A percentile compares a stretch with the other conserved stretches of the same genome.
Conservation (phyloP, 2,888 invertebrate genomes). For the Zygothrica quintamaculata region DNA sequence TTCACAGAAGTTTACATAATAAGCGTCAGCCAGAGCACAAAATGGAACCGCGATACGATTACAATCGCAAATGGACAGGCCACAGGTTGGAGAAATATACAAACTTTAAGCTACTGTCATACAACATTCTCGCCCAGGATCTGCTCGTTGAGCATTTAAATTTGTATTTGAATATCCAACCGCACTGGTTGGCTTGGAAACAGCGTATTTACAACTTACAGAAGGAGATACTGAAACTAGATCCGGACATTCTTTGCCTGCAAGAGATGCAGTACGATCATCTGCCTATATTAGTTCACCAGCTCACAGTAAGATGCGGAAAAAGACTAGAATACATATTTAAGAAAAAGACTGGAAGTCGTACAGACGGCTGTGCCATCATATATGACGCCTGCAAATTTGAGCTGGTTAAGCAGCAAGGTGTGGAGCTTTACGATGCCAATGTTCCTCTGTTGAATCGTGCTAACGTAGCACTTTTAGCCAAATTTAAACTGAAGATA, state of each 20-base stretch:
- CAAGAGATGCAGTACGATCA: conserved; percentile 96
- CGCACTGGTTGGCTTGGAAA: conserved; percentile 88
- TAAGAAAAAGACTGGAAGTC: conserved; percentile 92
- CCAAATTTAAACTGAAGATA: conserved; percentile 87
- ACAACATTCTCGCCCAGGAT: conserved; percentile 95
- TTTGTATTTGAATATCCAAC: conserved; percentile 88
- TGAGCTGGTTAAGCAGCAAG: conserved; percentile 87
- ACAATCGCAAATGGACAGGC: conserved; percentile 54
- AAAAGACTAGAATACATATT: conserved; percentile 90
- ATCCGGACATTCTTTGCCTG: conserved; percentile 86
- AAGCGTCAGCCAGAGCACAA: conserved; percentile 11
- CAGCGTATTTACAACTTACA: conserved; percentile 86
- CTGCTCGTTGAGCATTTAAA: conserved; percentile 90
- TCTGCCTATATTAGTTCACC: conserved; percentile 83
- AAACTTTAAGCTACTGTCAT: conserved; percentile 86
- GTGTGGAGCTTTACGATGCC: conserved; percentile 88
- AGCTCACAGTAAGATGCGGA: conserved; percentile 74
- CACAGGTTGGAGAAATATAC: not conserved
- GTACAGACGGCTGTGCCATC: conserved; percentile 96
- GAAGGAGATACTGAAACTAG: conserved; percentile 85
- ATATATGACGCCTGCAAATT: conserved; percentile 90
- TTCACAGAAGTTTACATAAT: conserved; percentile 5
- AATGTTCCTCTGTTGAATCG: conserved; percentile 88
- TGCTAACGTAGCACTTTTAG: conserved; percentile 94
- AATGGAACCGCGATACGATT: conserved; percentile 60